Base-by-base conservation (phyloP, 1,140 invertebrate genomes). In the Drosophila suzukii region DNA sequence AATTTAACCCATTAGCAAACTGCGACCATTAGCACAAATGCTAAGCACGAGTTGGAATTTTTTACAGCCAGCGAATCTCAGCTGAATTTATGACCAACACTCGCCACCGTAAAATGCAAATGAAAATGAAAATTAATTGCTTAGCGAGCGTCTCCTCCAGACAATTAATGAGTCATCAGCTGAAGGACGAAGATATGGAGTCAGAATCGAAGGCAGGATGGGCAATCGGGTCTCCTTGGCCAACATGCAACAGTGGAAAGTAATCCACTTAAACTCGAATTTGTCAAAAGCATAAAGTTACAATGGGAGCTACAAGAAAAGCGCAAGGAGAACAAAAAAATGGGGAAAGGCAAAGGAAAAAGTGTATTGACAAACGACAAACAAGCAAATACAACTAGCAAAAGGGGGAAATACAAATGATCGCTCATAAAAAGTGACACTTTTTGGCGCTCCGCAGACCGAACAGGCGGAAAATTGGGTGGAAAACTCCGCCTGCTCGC, bases 351-450 rank as follows among this genome's bases (percentile, higher is more conserved):
- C 11, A 53, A 15, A 13, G 62, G 32, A 54, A 49, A 67, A 80
- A 80, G 68, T 71, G 71, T 63, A 72, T 75, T 61, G 72, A 67
- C 76, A 80, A 71, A 72, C 70, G 81, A 80, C 55, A 78, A 83
- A 75, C 51, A 58, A 59, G 79, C 61, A 71, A 78, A 85, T 77
- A 84, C 62, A 75, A 79, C 62, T 68, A 54, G 58, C 49, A 39
- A 68, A 85, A 65, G 57, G 61, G 73, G 61, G 54, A 70, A 86
- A 68, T 56, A 89, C 80, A 89, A 89, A 89, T 89, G 84, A 89
- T 89, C 77, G 77, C 80, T 89, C 84, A 89, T 89, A 89, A 89
- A 89, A 83, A 84, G 73, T 89, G 84, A 81, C 84, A 88, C 73
- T 80, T 88, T 88, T 89, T 68, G 80, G 84, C 76, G 49, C 49